Percentiles rank a stretch among this genome's conserved stretches.
phyloP scores from a whole-genome alignment of 2,797 vertebrate genomes.

The Pipistrellus pipistrellus region DNA sequence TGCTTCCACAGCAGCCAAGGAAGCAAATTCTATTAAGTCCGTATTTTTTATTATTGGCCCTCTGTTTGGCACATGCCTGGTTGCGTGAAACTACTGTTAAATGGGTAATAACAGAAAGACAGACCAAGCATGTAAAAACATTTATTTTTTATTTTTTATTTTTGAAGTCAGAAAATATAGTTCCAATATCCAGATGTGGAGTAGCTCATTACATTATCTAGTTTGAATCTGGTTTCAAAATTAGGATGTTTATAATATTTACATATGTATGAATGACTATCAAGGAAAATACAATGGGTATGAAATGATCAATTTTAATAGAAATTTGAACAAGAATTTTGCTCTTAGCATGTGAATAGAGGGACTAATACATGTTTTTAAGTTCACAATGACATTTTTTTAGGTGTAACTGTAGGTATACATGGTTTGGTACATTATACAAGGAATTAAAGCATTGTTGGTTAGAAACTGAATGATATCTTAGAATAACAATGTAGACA shows the following conservation, averaged over 20 bases:
- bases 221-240: background rate
- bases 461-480: background rate
- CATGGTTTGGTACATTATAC: slow-evolving; percentile 5
- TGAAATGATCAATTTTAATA: slow-evolving; percentile 24
- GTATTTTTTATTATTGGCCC: slow-evolving; percentile 81
- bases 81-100: slow-evolving; percentile 79
- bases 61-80: slow-evolving; percentile 73
- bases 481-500: slow-evolving; percentile 50
- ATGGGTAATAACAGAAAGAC: slow-evolving; percentile 74
- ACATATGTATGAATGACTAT: background rate
- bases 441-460: slow-evolving; percentile 3
- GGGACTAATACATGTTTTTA: background rate
- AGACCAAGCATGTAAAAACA: slow-evolving; percentile 68
- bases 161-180: slow-evolving; percentile 61
- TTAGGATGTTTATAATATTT: slow-evolving; percentile 53
- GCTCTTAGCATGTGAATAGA: slow-evolving; percentile 32
- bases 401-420: slow-evolving; percentile 15
- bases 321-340: slow-evolving; percentile 35
- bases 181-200: slow-evolving; percentile 68
- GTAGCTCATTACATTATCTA: background rate
- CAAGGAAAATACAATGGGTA: slow-evolving; percentile 30
- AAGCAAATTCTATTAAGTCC: slow-evolving; percentile 84
- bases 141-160: slow-evolving; percentile 55
- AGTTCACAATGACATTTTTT: slow-evolving; percentile 16
- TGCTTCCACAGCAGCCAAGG: slow-evolving; percentile 77